Conservation (phyloP, 1,140 invertebrate species). For the Heliconius eleuchia region DNA sequence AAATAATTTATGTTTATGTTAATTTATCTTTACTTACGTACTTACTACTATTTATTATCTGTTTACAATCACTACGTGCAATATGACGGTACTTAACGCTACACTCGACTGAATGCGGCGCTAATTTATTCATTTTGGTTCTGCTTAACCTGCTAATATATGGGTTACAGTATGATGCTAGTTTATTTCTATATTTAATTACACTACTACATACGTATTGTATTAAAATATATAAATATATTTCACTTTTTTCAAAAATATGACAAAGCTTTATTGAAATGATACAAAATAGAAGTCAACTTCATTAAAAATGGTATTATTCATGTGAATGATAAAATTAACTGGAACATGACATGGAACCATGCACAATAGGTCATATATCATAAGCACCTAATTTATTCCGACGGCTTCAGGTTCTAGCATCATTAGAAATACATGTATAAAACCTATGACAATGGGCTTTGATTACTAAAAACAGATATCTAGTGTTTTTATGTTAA, state of each 20-base stretch:
- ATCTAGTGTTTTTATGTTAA: background rate
- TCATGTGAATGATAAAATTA: conserved; percentile 7
- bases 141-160: no score
- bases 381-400: conserved; percentile 42
- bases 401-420: conserved; percentile 27
- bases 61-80: no score
- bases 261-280: conserved; percentile 10
- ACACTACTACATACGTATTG: background rate
- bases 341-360: background rate
- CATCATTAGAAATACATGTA: conserved; percentile 14
- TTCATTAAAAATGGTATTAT: conserved; percentile 10
- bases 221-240: background rate
- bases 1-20: no score
- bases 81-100: no score
- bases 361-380: conserved; percentile 44
- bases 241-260: background rate
- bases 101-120: no score
- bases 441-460: background rate
- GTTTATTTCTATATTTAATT: no score
- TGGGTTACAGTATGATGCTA: no score
- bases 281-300: background rate
- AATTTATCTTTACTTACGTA: no score
- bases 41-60: no score
- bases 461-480: conserved; percentile 3
- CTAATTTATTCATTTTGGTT: no score